These are phyloP conservation scores for Esox masquinongy DNA, from an alignment of 2,797 vertebrate genomes.

Conservation along the genomic window DNA sequence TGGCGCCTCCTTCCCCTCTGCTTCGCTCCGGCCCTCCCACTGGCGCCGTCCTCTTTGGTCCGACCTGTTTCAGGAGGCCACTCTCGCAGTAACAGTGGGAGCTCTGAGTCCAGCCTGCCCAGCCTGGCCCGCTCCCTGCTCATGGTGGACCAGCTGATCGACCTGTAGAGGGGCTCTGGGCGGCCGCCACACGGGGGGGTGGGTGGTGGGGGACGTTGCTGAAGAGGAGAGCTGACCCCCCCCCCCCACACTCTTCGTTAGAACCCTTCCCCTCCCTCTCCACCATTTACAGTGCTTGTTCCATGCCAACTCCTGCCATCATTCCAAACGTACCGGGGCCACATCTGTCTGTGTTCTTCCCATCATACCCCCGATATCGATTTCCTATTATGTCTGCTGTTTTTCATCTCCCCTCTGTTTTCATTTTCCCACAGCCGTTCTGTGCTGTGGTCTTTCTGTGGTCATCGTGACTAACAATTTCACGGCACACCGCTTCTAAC, in stretches of 20 bases:
- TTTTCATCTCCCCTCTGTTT: conserved; percentile 48
- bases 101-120: conserved; percentile 98
- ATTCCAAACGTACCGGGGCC: conserved; percentile 31
- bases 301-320: conserved; percentile 59
- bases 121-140: conserved; percentile 98
- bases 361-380: conserved; percentile 27
- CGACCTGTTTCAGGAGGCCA: conserved; percentile 95
- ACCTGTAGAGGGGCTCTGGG: conserved; percentile 78
- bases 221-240: conserved; percentile 38
- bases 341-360: conserved; percentile 53
- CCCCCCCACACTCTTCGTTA: not conserved
- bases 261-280: not conserved
- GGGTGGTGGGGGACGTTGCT: conserved; percentile 45
- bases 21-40: not conserved
- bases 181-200: conserved; percentile 42
- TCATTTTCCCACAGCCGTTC: conserved; percentile 28
- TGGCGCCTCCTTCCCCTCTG: conserved; percentile 2
- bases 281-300: conserved; percentile 43
- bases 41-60: conserved; percentile 72
- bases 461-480: not conserved
- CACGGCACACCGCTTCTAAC: not conserved
- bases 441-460: conserved; percentile 15
- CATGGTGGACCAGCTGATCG: conserved; percentile 99
- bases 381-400: not conserved
- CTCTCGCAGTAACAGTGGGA: conserved; percentile 98